Evolutionary conservation across 2,113 vertebrate genomes (phyloP).

Genomic region (Erythrolamprus reginae): DNA sequence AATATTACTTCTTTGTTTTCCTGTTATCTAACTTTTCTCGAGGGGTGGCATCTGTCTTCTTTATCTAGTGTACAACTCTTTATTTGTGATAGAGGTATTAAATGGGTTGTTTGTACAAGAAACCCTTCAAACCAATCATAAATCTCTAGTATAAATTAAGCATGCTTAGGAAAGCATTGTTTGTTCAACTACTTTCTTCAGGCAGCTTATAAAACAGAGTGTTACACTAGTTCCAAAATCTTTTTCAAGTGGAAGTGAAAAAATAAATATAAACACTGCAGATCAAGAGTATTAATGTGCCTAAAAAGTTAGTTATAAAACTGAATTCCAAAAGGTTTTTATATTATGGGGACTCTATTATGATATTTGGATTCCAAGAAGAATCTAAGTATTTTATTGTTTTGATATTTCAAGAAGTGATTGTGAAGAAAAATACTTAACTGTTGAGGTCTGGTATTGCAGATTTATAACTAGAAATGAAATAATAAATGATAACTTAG

Average conservation of each 20-base stretch:
- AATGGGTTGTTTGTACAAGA: neutral
- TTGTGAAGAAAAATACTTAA: slow-evolving; percentile 27
- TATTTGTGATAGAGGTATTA: neutral
- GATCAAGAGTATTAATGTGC: neutral
- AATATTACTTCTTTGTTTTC: neutral
- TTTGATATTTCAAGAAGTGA: neutral
- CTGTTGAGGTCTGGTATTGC: slow-evolving; percentile 1
- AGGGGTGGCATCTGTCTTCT: neutral
- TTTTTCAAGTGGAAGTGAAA: neutral
- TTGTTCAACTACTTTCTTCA: neutral
- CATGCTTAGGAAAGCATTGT: neutral
- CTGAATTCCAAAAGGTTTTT: neutral
- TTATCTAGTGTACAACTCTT: neutral
- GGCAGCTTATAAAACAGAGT: neutral
- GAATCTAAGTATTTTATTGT: neutral
- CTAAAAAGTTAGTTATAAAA: neutral
- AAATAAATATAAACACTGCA: neutral
- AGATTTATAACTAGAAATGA: slow-evolving; percentile 23
- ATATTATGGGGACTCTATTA: neutral
- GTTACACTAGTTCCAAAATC: neutral
- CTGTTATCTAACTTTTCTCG: neutral
- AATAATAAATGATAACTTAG: slow-evolving; percentile 18
- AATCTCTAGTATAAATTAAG: neutral
- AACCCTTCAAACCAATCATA: neutral
- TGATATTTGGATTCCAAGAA: neutral